phyloP scores from a whole-genome alignment of 2,113 vertebrate species.

The Heterotis niloticus region DNA sequence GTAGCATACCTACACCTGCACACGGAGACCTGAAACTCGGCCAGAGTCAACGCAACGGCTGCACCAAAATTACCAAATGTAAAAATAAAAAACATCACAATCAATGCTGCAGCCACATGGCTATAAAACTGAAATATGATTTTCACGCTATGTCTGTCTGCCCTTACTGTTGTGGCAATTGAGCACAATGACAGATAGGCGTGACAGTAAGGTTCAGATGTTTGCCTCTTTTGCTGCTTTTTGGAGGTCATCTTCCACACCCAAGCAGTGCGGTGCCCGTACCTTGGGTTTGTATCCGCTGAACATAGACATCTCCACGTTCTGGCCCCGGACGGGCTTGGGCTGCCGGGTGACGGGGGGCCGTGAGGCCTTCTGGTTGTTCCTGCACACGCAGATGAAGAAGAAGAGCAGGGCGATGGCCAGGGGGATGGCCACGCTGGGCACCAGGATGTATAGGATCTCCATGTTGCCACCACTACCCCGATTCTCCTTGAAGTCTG shows the following conservation, averaged over 20 bases:
- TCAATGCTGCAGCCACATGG: not conserved
- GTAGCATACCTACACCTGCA: not conserved
- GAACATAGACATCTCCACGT: slow-evolving; percentile 98
- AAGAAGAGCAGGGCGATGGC: slow-evolving; percentile 93
- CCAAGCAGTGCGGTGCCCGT: slow-evolving; percentile 12
- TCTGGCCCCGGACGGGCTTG: slow-evolving; percentile 87
- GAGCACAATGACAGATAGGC: not conserved
- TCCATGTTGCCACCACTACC: slow-evolving; percentile 77
- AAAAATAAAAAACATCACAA: not conserved
- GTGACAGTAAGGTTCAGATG: not conserved
- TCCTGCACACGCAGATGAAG: slow-evolving; percentile 95
- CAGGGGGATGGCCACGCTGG: slow-evolving; percentile 88
- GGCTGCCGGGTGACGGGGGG: slow-evolving; percentile 81
- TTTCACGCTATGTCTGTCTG: not conserved
- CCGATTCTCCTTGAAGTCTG: slow-evolving; percentile 83
- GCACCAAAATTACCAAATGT: not conserved
- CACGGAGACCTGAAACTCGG: not conserved
- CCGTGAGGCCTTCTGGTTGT: slow-evolving; percentile 85
- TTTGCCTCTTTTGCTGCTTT: not conserved
- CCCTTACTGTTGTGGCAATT: not conserved
- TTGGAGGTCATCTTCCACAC: too few relatives aligned
- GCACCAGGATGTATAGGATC: slow-evolving; percentile 93
- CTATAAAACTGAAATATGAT: not conserved
- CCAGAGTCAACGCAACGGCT: not conserved
- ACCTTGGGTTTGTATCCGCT: slow-evolving; percentile 93